Evolutionary conservation across 2,888 invertebrate species (phyloP), one percentile per base, ranked within the genome.

Genomic region (Leucozona laternaria): DNA sequence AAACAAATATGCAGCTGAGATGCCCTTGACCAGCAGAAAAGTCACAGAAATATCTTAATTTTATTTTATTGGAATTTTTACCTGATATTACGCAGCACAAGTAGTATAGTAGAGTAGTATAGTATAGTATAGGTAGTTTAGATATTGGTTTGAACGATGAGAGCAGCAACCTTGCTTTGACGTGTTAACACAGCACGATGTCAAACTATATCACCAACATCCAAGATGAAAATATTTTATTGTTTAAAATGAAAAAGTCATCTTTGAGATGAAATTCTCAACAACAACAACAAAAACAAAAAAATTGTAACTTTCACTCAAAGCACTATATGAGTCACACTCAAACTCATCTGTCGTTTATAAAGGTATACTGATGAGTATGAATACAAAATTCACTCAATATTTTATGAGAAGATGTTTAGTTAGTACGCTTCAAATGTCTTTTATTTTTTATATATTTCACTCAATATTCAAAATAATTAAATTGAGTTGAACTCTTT

Each of bases 401-500:
- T 6, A 25, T 53, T 13, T 25, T 15, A 25, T 7, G 8, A 4
- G n/a, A 31, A 57, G 28, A 55, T 28, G 25, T 20, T 10, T 10
- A 4, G 5, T 40, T n/a, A n/a, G 5, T 37, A n/a, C 8, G n/a
- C 8, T 17, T 17, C 5, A 8, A 17, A 8, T n/a, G 7, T n/a
- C n/a, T n/a, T n/a, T n/a, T n/a, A n/a, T n/a, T 15, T 53, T 55
- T 55, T 28, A 28, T 28, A 17, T 66, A 60, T 68, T 68, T 55
- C 64, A 84, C 79, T 84, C 79, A 43, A 37, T 25, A 62, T 45
- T 20, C 37, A 73, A 60, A 79, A 76, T 75, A 55, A 40, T 31
- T 22, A 31, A 68, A 68, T 45, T 60, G 68, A 84, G 84, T 71
- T 58, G 53, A 76, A 50, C 53, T 79, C 25, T 15, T 34, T 25